Conservation (phyloP, 2,797 vertebrate genomes). For the Sebastes itinus region DNA sequence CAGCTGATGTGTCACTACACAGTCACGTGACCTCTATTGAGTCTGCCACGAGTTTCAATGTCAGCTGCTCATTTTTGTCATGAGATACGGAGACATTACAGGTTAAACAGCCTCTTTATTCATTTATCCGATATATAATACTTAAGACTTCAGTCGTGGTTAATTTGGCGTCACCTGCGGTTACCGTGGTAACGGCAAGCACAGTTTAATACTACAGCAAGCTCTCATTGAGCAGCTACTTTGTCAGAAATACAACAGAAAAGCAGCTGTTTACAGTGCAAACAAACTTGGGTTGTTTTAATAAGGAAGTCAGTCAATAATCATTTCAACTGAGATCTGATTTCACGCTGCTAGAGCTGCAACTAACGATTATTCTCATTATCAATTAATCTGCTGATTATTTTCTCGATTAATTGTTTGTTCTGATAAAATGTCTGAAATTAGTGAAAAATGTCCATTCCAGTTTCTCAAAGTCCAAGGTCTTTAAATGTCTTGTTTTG, state of each 20-base stretch:
- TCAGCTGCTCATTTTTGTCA: conserved; percentile 45
- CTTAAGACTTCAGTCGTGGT: not conserved
- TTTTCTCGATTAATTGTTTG: too few species aligned
- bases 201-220: not conserved
- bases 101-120: conserved; percentile 30
- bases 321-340: not conserved
- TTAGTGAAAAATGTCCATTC: too few species aligned
- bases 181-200: not conserved
- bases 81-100: conserved; percentile 22
- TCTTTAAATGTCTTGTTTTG: too few species aligned
- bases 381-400: too few species aligned
- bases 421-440: too few species aligned
- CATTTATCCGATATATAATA: not conserved
- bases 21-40: conserved; percentile 51
- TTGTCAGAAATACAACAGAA: not conserved
- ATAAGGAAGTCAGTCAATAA: not conserved
- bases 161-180: not conserved
- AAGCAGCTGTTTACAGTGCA: conserved; percentile 5
- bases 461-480: too few species aligned
- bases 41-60: conserved; percentile 23
- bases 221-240: not conserved
- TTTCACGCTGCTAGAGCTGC: not conserved
- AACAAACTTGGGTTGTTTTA: not conserved
- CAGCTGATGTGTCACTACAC: conserved; percentile 61
- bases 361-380: too few species aligned